Conservation (phyloP, 2,113 vertebrate genomes). For the Danionella cerebrum region DNA sequence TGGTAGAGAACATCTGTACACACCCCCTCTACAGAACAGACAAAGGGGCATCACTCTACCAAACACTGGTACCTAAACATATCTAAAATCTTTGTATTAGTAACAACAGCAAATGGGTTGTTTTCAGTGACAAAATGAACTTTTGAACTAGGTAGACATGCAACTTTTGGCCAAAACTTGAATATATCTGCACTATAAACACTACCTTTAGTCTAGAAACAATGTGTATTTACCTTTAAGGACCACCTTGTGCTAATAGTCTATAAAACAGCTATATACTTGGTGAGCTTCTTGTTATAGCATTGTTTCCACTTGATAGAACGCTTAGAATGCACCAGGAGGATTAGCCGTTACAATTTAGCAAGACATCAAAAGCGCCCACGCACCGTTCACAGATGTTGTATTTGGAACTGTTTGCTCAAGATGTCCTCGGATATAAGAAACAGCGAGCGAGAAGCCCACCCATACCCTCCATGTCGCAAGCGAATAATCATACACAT, state of each 20-base stretch:
- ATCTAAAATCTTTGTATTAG: too few species aligned
- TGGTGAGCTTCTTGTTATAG: too few species aligned
- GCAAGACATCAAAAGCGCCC: neutral
- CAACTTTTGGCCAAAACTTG: too few species aligned
- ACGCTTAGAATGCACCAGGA: neutral
- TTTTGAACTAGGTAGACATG: too few species aligned
- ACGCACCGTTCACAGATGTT: neutral
- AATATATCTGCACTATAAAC: too few species aligned
- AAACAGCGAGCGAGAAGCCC: neutral
- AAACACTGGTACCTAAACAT: too few species aligned
- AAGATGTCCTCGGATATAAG: slow-evolving; percentile 35
- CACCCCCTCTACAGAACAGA: slow-evolving; percentile 9
- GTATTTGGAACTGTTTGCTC: slow-evolving; percentile 1
- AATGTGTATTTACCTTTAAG: too few species aligned
- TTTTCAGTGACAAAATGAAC: too few species aligned
- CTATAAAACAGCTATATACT: too few species aligned
- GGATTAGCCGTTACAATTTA: neutral
- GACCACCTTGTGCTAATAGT: too few species aligned
- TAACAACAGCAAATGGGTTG: too few species aligned
- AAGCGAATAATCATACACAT: slow-evolving; percentile 41
- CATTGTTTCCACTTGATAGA: neutral
- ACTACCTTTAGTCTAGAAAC: too few species aligned
- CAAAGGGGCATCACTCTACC: slow-evolving; percentile 26
- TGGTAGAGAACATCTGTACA: slow-evolving; percentile 39
- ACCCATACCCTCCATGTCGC: slow-evolving; percentile 57